A percentile compares a stretch with the other conserved stretches of the same genome.
phyloP scores from a whole-genome alignment of 1,140 invertebrate genomes.

The Tyrophagus putrescentiae region DNA sequence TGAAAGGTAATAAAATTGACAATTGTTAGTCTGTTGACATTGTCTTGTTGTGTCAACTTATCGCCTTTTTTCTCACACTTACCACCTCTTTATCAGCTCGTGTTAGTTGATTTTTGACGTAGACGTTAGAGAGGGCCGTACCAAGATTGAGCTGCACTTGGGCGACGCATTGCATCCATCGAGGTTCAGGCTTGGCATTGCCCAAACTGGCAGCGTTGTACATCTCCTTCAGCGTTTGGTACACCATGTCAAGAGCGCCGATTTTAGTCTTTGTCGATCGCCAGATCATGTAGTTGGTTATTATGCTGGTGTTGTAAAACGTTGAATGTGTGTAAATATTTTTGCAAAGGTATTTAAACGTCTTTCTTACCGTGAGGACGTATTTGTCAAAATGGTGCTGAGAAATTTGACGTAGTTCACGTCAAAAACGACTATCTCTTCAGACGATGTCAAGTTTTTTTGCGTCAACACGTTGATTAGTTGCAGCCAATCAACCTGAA shows the following conservation, averaged over 20 bases:
- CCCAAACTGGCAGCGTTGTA: conserved; percentile 17
- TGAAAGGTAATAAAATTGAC: neutral
- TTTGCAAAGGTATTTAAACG: neutral
- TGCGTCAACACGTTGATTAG: conserved; percentile 1
- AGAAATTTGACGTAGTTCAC: conserved; percentile 19
- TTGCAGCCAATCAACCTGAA: conserved; percentile 18
- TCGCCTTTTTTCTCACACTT: neutral
- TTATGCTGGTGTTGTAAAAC: conserved; percentile 21
- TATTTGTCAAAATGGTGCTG: conserved; percentile 15
- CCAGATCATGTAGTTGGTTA: conserved; percentile 48
- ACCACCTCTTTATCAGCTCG: conserved; percentile 35
- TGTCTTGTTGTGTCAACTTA: too few relatives aligned
- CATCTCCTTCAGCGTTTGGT: neutral
- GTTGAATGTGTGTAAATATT: neutral
- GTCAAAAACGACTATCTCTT: conserved; percentile 24
- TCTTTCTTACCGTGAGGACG: conserved; percentile 7
- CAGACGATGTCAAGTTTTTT: neutral
- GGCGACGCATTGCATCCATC: conserved; percentile 29
- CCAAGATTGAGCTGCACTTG: conserved; percentile 31
- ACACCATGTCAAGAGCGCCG: conserved; percentile 32
- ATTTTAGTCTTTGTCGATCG: conserved; percentile 44
- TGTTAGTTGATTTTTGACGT: conserved; percentile 38
- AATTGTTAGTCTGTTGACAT: neutral
- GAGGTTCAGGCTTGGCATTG: conserved; percentile 31
- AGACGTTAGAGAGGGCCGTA: conserved; percentile 36